Evolutionary conservation across 30 jellyfish, hydroid and myxozoan genomes (phyloP).

Genomic region (Catostylus mosaicus): DNA sequence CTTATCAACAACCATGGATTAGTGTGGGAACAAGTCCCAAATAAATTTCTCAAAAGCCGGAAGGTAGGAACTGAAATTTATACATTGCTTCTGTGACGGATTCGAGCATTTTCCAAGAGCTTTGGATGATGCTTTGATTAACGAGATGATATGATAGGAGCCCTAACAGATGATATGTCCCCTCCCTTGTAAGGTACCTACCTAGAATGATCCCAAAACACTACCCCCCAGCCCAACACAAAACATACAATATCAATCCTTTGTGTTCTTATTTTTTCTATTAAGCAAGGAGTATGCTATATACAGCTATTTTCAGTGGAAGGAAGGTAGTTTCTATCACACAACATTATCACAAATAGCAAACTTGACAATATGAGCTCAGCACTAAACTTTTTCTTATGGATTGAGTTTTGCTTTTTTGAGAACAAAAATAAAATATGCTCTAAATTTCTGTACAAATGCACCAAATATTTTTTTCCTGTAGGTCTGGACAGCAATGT

Average conservation of each 20-base stretch:
- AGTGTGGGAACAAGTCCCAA: conserved; percentile 77
- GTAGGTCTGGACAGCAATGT: conserved; percentile 58
- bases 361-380: not conserved
- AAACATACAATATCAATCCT: too few species aligned
- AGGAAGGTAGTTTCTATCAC: too few species aligned
- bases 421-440: too few species aligned
- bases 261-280: too few species aligned
- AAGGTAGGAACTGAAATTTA: not conserved
- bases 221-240: not conserved
- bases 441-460: not conserved
- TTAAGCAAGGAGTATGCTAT: not conserved
- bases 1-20: conserved; percentile 20
- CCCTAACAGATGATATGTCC: too few species aligned
- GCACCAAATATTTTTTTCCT: not conserved
- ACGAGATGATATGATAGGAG: not conserved
- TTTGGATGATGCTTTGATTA: not conserved
- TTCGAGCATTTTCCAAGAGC: not conserved
- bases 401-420: not conserved
- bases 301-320: not conserved
- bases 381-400: not conserved
- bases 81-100: not conserved
- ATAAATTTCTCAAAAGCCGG: conserved; percentile 22
- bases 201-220: not conserved
- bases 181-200: not conserved
- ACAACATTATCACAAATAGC: too few species aligned